Conservation (phyloP, 2,113 vertebrate genomes). For the Centrocercus urophasianus region DNA sequence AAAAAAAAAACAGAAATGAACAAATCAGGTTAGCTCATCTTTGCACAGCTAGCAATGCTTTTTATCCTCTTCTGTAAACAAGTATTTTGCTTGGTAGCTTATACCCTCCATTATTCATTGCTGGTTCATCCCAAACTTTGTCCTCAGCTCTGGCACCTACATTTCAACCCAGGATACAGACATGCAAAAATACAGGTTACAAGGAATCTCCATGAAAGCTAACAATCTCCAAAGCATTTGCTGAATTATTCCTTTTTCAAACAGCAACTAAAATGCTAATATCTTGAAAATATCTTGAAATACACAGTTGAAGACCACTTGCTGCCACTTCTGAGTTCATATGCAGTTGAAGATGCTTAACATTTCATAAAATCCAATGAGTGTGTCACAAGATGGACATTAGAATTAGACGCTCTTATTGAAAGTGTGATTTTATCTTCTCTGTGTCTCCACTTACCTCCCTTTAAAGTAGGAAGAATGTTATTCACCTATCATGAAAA, state of each 20-base stretch:
- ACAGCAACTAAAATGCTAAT: neutral
- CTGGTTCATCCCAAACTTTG: neutral
- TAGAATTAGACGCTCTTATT: neutral
- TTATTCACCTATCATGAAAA: slow-evolving; percentile 53
- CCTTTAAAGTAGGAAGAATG: slow-evolving; percentile 1
- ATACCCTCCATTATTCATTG: neutral
- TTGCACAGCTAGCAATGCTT: neutral
- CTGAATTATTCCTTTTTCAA: neutral
- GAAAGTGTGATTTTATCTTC: neutral
- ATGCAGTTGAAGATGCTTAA: neutral
- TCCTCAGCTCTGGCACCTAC: neutral
- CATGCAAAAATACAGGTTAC: neutral
- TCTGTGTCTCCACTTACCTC: neutral
- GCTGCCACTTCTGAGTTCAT: neutral
- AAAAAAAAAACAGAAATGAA: neutral
- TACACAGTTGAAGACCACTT: neutral
- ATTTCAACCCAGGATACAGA: neutral
- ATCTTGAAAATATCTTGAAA: neutral
- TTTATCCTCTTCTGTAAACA: neutral
- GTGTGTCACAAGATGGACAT: neutral
- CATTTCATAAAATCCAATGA: neutral
- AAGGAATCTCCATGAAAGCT: neutral
- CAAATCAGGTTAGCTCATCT: neutral
- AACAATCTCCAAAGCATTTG: neutral
- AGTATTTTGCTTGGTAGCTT: neutral